These are phyloP conservation scores for Norana najaformis DNA, from an alignment of 2,888 invertebrate species.

Conservation along the genomic window DNA sequence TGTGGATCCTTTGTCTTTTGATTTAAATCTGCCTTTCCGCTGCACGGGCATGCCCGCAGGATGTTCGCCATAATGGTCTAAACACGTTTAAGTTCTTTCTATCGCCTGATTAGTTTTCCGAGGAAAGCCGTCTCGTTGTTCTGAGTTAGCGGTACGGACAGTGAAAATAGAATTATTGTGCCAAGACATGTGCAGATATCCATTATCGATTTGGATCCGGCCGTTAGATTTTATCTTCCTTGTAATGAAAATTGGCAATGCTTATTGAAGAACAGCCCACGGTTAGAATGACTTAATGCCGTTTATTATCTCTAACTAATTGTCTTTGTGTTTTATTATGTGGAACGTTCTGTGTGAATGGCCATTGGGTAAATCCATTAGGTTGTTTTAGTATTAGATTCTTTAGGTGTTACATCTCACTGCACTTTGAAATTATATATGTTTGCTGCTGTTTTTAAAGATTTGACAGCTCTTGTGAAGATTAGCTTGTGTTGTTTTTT, in stretches of 20 bases:
- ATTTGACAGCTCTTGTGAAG: neutral
- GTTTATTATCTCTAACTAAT: neutral
- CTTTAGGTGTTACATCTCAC: neutral
- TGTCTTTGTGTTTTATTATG: neutral
- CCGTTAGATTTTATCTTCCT: neutral
- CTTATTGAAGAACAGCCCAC: neutral
- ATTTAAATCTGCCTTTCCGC: neutral
- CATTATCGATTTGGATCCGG: slow-evolving; percentile 14
- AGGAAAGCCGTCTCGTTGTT: neutral
- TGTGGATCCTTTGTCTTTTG: neutral
- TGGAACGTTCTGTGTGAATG: neutral
- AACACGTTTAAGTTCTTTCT: slow-evolving; percentile 16
- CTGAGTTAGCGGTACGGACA: neutral
- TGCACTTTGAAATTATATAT: neutral
- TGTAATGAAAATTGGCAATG: neutral
- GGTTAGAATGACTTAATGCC: neutral
- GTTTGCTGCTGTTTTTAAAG: neutral
- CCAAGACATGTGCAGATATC: slow-evolving; percentile 8
- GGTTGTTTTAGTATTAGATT: neutral
- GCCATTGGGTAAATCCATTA: neutral
- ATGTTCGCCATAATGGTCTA: neutral
- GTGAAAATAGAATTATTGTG: slow-evolving; percentile 13
- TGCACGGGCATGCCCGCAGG: neutral
- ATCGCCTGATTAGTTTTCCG: slow-evolving; percentile 14
- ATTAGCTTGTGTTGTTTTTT: neutral